A percentile compares a stretch with the other conserved stretches of the same genome.
phyloP scores from a whole-genome alignment of 1,140 invertebrate species.

The Drosophila arizonae region DNA sequence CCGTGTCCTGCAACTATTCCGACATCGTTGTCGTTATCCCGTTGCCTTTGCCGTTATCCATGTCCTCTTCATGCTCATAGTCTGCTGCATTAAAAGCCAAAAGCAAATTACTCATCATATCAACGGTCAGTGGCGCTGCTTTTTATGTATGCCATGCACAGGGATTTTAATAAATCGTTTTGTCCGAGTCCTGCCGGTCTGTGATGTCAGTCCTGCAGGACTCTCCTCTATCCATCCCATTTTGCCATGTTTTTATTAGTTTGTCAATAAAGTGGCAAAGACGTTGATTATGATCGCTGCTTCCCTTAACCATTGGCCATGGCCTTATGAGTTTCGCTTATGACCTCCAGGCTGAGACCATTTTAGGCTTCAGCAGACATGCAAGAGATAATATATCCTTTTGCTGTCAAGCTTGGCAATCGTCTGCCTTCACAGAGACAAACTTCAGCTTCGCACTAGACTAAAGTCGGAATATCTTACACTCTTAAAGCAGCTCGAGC shows the following conservation, averaged over 20 bases:
- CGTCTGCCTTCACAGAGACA: not conserved
- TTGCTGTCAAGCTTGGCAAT: slow-evolving; percentile 23
- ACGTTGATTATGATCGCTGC: slow-evolving; percentile 71
- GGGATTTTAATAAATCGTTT: slow-evolving; percentile 79
- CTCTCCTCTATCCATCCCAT: not conserved
- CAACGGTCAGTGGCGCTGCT: slow-evolving; percentile 63
- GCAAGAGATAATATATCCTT: slow-evolving; percentile 46
- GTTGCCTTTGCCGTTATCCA: slow-evolving; percentile 9
- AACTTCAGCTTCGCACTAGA: not conserved
- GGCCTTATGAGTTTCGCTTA: slow-evolving; percentile 61
- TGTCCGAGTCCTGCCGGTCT: slow-evolving; percentile 30
- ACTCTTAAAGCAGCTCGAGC: not conserved
- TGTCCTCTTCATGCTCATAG: not conserved
- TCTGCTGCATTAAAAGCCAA: slow-evolving; percentile 69
- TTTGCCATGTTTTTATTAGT: slow-evolving; percentile 67
- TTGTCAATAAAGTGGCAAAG: slow-evolving; percentile 78
- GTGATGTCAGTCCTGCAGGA: too few species aligned
- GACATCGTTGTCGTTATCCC: slow-evolving; percentile 28
- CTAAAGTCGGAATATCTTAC: not conserved
- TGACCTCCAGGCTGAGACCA: slow-evolving; percentile 52
- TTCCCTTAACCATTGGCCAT: not conserved
- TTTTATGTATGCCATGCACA: slow-evolving; percentile 69
- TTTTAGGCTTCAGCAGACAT: slow-evolving; percentile 35
- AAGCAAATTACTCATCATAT: slow-evolving; percentile 80
- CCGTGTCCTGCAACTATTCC: slow-evolving; percentile 72